Percentiles rank a stretch among this genome's conserved stretches.
phyloP scores from a whole-genome alignment of 2,888 invertebrate species.

The Ichneumoninae sp. region DNA sequence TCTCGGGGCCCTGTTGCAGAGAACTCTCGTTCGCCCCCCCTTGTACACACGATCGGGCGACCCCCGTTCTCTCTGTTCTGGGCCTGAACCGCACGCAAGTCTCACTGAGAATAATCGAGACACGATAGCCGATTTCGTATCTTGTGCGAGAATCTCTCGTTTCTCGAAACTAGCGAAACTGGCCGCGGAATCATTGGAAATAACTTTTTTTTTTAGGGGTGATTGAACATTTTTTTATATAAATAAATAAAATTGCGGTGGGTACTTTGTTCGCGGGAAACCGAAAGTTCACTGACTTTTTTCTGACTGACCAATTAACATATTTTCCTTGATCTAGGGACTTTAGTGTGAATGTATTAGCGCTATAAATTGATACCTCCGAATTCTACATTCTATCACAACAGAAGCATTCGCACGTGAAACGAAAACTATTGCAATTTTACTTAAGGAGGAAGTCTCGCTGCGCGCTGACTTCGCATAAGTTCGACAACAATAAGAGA shows the following conservation, averaged over 20 bases:
- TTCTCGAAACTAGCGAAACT: slow-evolving; percentile 3
- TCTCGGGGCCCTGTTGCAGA: slow-evolving; percentile 41
- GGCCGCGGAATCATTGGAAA: neutral
- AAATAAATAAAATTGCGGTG: too few relatives aligned
- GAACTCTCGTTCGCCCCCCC: slow-evolving; percentile 37
- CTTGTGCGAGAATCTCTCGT: slow-evolving; percentile 44
- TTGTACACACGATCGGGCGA: slow-evolving; percentile 50
- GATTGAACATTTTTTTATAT: neutral
- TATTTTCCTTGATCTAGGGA: too few relatives aligned
- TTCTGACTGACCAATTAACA: too few relatives aligned
- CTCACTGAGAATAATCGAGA: slow-evolving; percentile 54
- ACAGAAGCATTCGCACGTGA: too few relatives aligned
- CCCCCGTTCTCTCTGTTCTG: slow-evolving; percentile 42
- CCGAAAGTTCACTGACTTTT: too few relatives aligned
- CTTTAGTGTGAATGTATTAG: neutral
- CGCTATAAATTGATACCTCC: neutral
- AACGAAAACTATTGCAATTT: too few relatives aligned
- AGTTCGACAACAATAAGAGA: too few relatives aligned
- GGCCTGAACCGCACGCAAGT: slow-evolving; percentile 56
- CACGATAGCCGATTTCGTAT: slow-evolving; percentile 56
- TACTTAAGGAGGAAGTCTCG: too few relatives aligned
- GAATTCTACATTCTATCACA: too few relatives aligned
- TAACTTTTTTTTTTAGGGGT: neutral
- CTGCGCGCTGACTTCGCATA: too few relatives aligned
- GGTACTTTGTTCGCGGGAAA: too few relatives aligned